phyloP scores from a whole-genome alignment of 2,797 vertebrate species.

The Eulemur rubriventer region DNA sequence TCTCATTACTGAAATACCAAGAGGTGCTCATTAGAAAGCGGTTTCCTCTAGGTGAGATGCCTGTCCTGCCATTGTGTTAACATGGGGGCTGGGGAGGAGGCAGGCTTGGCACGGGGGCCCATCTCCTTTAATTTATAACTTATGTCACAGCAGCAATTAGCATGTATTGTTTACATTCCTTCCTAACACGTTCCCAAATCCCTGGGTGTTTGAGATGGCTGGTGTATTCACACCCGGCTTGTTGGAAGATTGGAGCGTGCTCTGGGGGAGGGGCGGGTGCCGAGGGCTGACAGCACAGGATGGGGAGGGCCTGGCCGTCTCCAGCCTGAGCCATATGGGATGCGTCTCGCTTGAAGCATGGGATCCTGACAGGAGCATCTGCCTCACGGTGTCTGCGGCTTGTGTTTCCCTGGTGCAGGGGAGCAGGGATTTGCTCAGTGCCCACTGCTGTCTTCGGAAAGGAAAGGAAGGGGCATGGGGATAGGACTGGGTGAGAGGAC shows the following conservation, averaged over 20 bases:
- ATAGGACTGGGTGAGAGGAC: not conserved
- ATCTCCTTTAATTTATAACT: conserved; percentile 61
- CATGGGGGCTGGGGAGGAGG: not conserved
- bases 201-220: conserved; percentile 50
- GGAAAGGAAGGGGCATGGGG: not conserved
- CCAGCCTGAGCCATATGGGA: conserved; percentile 40
- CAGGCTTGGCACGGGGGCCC: not conserved
- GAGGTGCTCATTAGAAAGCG: not conserved
- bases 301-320: not conserved
- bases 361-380: conserved; percentile 17
- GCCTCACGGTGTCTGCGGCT: not conserved
- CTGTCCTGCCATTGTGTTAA: not conserved
- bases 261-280: not conserved
- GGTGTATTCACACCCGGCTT: not conserved
- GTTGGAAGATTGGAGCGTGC: not conserved
- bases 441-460: not conserved
- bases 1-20: not conserved
- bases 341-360: not conserved
- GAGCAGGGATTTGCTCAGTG: not conserved
- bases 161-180: conserved; percentile 56
- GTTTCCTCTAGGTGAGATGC: not conserved
- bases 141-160: conserved; percentile 60
- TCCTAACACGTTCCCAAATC: conserved; percentile 47
- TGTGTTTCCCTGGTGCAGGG: rapidly evolving
- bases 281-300: not conserved